Evolutionary conservation across 2,113 vertebrate species (phyloP).

Genomic region (Urocitellus parryii): DNA sequence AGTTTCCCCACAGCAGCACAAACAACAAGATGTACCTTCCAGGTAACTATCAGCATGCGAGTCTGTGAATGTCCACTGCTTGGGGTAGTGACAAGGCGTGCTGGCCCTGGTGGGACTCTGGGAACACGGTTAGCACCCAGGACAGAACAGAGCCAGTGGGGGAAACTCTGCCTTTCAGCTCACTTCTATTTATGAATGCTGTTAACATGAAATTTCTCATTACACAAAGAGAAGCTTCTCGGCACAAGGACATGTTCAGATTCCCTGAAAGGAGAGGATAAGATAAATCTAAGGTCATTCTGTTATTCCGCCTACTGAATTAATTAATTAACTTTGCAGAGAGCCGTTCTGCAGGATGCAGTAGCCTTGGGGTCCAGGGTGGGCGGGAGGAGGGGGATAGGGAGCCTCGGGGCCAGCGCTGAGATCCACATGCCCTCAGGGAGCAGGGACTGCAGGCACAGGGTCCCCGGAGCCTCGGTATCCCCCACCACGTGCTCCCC

Average conservation of each 20-base stretch:
- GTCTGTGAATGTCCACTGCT: accelerated
- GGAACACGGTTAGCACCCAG: too few species aligned
- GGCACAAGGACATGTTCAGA: neutral
- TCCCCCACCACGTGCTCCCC: accelerated
- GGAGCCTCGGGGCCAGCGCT: neutral
- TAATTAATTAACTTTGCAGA: neutral
- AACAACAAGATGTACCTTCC: neutral
- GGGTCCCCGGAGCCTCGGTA: accelerated
- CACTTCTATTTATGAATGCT: neutral
- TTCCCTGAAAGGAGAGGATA: neutral
- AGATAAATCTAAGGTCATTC: neutral
- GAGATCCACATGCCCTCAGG: accelerated
- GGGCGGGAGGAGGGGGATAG: too few species aligned
- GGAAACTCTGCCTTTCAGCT: neutral
- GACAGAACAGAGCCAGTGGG: neutral
- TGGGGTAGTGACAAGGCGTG: neutral
- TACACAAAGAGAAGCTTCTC: neutral
- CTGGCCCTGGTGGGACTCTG: neutral
- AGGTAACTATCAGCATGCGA: too few species aligned
- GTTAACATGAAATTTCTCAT: neutral
- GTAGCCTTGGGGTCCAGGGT: too few species aligned
- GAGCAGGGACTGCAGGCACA: accelerated
- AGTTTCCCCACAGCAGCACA: neutral
- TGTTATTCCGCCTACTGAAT: neutral
- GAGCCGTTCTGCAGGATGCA: neutral